These are phyloP conservation scores for Ptychodera flava DNA, from an alignment of 35 echinoderm and acorn worm genomes.

Conservation along the genomic window DNA sequence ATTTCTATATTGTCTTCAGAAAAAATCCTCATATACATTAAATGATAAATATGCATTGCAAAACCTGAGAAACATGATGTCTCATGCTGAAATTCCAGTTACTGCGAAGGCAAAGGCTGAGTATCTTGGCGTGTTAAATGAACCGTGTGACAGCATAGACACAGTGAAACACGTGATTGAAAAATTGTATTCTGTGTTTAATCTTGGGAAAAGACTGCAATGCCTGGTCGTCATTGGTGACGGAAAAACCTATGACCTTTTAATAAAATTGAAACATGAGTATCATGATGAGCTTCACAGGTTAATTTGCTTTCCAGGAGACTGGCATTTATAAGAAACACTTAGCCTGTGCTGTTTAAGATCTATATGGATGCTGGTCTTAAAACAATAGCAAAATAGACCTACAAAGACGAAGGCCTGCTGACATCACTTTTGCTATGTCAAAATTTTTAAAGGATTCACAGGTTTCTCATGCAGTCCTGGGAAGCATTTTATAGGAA, in stretches of 20 bases:
- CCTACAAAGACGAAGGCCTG: no score
- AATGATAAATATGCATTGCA: not conserved
- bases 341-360: conserved; percentile 60
- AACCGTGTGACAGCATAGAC: conserved; percentile 20
- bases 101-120: not conserved
- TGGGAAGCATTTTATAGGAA: no score
- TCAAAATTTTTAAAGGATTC: no score
- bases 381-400: not conserved
- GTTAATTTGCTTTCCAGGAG: conserved; percentile 41
- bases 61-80: not conserved
- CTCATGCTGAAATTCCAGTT: not conserved
- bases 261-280: conserved; percentile 39
- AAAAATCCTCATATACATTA: not conserved
- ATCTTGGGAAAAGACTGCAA: not conserved
- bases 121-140: not conserved
- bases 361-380: conserved; percentile 70
- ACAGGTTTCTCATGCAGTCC: no score
- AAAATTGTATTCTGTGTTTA: conserved; percentile 26
- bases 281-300: conserved; percentile 29
- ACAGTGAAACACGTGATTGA: conserved; percentile 29
- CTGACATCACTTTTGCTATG: no score
- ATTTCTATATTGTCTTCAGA: no score
- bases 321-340: conserved; percentile 67
- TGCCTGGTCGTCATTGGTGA: conserved; percentile 39
- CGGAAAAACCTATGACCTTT: conserved; percentile 33